Base-by-base conservation (phyloP, 1,140 invertebrate species). In the Trachymyrmex septentrionalis region DNA sequence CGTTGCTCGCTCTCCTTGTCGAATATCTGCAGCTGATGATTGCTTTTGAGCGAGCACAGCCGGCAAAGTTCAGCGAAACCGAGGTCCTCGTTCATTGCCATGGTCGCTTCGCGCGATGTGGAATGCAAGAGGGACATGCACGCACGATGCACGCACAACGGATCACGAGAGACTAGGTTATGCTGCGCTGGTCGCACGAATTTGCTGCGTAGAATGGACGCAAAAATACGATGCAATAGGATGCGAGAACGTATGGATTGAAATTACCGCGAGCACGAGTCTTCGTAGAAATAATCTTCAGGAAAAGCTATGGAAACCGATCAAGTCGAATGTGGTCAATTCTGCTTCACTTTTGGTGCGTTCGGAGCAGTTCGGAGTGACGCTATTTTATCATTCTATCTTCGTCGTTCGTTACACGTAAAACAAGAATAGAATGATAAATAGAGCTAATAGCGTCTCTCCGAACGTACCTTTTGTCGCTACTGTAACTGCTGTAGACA, bases 41-140 rank as follows among this genome's bases (percentile, higher is more conserved):
- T 96, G 85, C 96, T 96, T 93, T 96, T 97, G 59, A 97, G 94
- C 80, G 96, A 96, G 90, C 97, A 97, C 75, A 97, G 95, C 90
- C 97, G 96, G 92, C 97, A 97, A 53, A 97, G 95, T 93, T 97
- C 96, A 48, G 96, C 96, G 94, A 97, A 97, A 94, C 96, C 97
- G 87, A 97, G 96, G 93, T 97, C 96, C 89, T 96, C 96, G 92
- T 95, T 96, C 96, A 96, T 96, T 94, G 96, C 96, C 96, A 96
- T 96, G 92, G 95, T 93, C 59, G 64, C 86, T 57, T 73, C 44
- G 27, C 69, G 55, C 50, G n/a, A 24, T 30, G 30, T 21, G 30
- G 67, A 55, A 81, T 21, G 59, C 12, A 27, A 72, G 12, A 27
- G 64, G 4, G 12, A 34, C n/a, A 24, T 21, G 12, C 66, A 38